Base-by-base conservation (phyloP, 2,888 invertebrate species). In the Eupelmus urozonus region DNA sequence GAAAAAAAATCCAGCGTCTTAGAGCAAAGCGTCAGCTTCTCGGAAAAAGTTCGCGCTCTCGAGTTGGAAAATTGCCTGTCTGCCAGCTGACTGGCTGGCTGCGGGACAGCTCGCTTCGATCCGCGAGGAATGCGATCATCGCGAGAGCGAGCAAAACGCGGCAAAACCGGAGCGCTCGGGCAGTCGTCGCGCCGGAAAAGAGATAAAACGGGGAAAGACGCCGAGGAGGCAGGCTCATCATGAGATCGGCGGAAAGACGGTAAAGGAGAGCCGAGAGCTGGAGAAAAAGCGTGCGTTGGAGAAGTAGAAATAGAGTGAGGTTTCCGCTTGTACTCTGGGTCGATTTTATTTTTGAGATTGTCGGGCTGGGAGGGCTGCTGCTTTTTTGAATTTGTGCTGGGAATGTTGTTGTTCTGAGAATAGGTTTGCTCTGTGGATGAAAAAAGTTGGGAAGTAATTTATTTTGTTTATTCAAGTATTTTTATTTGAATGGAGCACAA, bases 71-170 rank as follows among this genome's bases (percentile, higher is more conserved):
- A n/a, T n/a, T n/a, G n/a, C n/a, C n/a, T n/a, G n/a, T n/a, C n/a
- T n/a, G n/a, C n/a, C n/a, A n/a, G n/a, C n/a, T n/a, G n/a, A n/a
- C n/a, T n/a, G n/a, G n/a, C n/a, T n/a, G n/a, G n/a, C n/a, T 34
- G 3, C 9, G 34, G 3, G 9, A 34, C 34, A 29, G 13, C 16
- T 18, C 53, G 29, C 2, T 34, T 27, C 27, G 16, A 29, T 23
- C 20, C 9, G 16, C 55, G 40, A 51, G 55, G 55, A 66, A 66
- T 55, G 55, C 67, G 67, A 69, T 55, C 55, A n/a, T 57, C 55
- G 23, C 18, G 20, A 3, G 40, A 7, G 34, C 55, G 42, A 18
- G 23, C 55, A 20, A 5, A 51, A n/a, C 27, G 40, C 34, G 40
- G 23, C 23, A 55, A 67, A 42, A 69, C 69, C 57, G 67, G 55